Base-by-base conservation (phyloP, 2,113 vertebrate species). In the Tautogolabrus adspersus region DNA sequence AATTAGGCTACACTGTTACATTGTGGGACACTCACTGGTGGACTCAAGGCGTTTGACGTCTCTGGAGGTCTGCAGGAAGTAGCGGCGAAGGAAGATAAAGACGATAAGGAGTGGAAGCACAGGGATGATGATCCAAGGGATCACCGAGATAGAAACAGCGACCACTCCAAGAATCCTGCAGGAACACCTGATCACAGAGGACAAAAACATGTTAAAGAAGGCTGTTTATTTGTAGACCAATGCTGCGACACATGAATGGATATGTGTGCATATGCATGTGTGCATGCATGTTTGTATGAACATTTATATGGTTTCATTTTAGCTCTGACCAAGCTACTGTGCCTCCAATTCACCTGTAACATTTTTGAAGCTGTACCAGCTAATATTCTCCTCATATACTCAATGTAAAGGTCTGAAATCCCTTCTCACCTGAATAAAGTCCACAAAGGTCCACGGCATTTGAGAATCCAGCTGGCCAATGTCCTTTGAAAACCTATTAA, bases 31-130 rank as follows among this genome's bases (percentile, higher is more conserved):
- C 96, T 93, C 92, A 96, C 96, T 96, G 81, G 96, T 97, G 66
- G 95, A 94, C 89, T 97, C 96, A 5, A 98, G 94, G 47, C 96
- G 96, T 81, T 98, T 97, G 88, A 97, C 91, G 75, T 97, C 94
- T 87, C 96, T 94, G 47, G 96, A 96, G 0, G 96, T 97, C 77
- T 87, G 87, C 87, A 97, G 93, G 91, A 96, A 98, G 85, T 97
- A 98, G 1, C 92, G 91, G 2, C 96, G 95, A 59, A 98, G 94
- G 85, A 93, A 87, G 86, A 96, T 51, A 88, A 98, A 97, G 85
- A 95, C 0, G 72, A 95, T 52, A 73, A 94, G 81, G 10, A 98
- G 96, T 8, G 95, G 96, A 54, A 96, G 11, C 72, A 97, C 91
- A 0, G 95, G 95, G 71, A 97, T 91, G 16, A 95, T 87, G 63